phyloP scores from a whole-genome alignment of 2,888 invertebrate species.

The Conops quadrifasciatus region DNA sequence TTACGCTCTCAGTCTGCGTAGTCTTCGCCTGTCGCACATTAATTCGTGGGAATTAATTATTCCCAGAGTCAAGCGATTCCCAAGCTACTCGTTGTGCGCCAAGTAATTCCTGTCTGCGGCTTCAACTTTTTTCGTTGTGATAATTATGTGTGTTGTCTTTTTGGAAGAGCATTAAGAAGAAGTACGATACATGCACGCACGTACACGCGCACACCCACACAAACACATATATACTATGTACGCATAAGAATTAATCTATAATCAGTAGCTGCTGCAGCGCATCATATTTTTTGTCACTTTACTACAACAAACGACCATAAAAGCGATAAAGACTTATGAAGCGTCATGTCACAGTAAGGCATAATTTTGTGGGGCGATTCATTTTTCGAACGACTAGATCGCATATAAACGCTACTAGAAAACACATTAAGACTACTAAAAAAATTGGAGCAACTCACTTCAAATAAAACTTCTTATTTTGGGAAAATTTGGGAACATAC shows the following conservation, averaged over 20 bases:
- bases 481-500: too few species aligned
- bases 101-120: conserved; percentile 32
- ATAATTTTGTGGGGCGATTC: conserved; percentile 11
- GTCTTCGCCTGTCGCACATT: conserved; percentile 35
- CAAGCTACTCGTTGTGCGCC: conserved; percentile 40
- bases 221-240: conserved; percentile 26
- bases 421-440: too few species aligned
- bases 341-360: too few species aligned
- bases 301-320: conserved; percentile 15
- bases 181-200: conserved; percentile 33
- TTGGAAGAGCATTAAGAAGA: too few species aligned
- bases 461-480: too few species aligned
- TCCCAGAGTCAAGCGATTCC: conserved; percentile 45
- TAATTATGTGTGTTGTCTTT: too few species aligned
- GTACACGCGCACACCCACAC: conserved; percentile 17
- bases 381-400: not conserved
- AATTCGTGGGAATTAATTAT: conserved; percentile 49
- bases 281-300: not conserved
- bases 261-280: conserved; percentile 30
- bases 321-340: not conserved
- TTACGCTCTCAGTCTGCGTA: conserved; percentile 1
- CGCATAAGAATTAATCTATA: conserved; percentile 31
- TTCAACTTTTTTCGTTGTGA: conserved; percentile 11
- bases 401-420: too few species aligned
- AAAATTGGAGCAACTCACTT: too few species aligned